Evolutionary conservation across 2,888 invertebrate genomes (phyloP).

Genomic region (Ophion slaviceki): DNA sequence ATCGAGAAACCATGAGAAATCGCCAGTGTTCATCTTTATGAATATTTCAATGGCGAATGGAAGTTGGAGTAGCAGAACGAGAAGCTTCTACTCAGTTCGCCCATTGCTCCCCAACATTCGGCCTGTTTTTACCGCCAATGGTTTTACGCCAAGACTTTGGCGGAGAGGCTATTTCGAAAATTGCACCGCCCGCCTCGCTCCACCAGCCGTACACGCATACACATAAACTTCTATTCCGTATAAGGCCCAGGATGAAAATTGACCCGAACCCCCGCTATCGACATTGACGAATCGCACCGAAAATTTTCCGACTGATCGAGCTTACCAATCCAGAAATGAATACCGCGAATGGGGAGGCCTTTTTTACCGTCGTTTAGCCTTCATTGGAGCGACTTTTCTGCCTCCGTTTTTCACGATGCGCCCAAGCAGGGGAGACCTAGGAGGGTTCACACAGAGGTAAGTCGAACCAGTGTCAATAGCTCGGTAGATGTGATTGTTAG

Average conservation of each 20-base stretch:
- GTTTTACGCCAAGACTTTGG: slow-evolving; percentile 41
- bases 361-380: neutral
- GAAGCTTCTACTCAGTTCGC: slow-evolving; percentile 41
- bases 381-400: too few species aligned
- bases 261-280: slow-evolving; percentile 32
- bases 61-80: slow-evolving; percentile 39
- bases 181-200: slow-evolving; percentile 38
- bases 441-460: too few species aligned
- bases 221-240: slow-evolving; percentile 18
- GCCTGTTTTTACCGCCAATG: slow-evolving; percentile 23
- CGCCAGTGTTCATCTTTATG: slow-evolving; percentile 63
- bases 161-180: slow-evolving; percentile 57
- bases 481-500: too few species aligned
- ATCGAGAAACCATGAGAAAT: slow-evolving; percentile 64
- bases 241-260: slow-evolving; percentile 31
- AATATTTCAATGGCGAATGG: slow-evolving; percentile 62
- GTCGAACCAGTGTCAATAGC: too few species aligned
- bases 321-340: too few species aligned
- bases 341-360: neutral
- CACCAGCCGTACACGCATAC: neutral
- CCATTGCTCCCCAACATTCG: slow-evolving; percentile 32
- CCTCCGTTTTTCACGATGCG: too few species aligned
- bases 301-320: neutral
- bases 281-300: slow-evolving; percentile 39
- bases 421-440: too few species aligned